Evolutionary conservation across 2,113 vertebrate genomes (phyloP).

Genomic region (Pluvialis apricaria): DNA sequence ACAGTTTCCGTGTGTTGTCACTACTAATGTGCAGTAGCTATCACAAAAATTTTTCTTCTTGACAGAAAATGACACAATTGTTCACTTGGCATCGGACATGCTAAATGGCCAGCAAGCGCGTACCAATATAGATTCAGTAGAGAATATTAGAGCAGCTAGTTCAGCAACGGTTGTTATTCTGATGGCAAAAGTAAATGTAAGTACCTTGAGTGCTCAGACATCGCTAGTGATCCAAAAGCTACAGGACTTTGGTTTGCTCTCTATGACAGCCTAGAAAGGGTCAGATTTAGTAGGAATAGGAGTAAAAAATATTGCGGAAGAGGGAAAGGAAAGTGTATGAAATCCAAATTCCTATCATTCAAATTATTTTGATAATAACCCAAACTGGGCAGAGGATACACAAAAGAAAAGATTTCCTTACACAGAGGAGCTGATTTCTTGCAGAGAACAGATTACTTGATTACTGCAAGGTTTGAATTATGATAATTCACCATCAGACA

Average conservation of each 20-base stretch:
- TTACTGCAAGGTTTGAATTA: slow-evolving; percentile 30
- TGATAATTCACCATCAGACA: slow-evolving; percentile 36
- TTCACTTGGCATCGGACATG: not conserved
- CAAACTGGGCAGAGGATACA: not conserved
- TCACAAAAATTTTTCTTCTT: not conserved
- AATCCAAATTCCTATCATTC: not conserved
- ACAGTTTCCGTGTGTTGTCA: not conserved
- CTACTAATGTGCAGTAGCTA: not conserved
- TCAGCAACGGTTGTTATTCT: not conserved
- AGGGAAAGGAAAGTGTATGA: not conserved
- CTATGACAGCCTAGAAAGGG: not conserved
- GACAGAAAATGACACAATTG: not conserved
- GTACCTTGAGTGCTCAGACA: not conserved
- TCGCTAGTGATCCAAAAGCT: not conserved
- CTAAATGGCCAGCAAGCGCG: not conserved
- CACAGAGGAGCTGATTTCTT: slow-evolving; percentile 17
- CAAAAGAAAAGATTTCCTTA: not conserved
- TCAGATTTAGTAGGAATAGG: not conserved
- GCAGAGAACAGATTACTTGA: slow-evolving; percentile 10
- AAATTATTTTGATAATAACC: slow-evolving; percentile 1
- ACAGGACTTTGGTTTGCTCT: not conserved
- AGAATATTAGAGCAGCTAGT: not conserved
- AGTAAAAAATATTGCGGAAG: not conserved
- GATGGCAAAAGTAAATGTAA: not conserved
- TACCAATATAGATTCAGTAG: not conserved